phyloP scores from a whole-genome alignment of 2,113 vertebrate genomes.

The Cnemophilus loriae region DNA sequence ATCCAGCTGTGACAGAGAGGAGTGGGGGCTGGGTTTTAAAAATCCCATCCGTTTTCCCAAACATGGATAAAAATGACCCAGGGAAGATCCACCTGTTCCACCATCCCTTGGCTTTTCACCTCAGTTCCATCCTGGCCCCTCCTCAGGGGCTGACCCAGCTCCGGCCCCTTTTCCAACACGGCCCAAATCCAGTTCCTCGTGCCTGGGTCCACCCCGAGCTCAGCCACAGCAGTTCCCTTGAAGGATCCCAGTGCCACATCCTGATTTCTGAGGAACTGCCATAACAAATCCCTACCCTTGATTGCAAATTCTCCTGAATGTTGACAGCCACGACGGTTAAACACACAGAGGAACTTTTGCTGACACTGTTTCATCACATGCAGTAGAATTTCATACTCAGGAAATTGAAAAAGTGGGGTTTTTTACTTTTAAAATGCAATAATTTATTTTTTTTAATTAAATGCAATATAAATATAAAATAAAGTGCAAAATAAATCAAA shows the following conservation, averaged over 20 bases:
- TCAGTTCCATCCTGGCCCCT: no score
- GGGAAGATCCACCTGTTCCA: background rate
- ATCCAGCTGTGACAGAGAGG: background rate
- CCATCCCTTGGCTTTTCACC: background rate
- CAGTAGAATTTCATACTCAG: background rate
- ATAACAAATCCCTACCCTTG: accelerated
- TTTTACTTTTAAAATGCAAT: background rate
- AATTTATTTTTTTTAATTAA: background rate
- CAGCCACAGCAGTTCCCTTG: background rate
- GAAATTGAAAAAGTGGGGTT: background rate
- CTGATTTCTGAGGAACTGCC: background rate
- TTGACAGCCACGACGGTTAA: accelerated
- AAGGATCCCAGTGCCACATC: background rate
- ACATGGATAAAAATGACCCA: accelerated
- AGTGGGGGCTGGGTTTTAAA: background rate
- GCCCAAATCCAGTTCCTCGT: background rate
- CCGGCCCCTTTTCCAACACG: accelerated
- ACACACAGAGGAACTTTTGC: background rate
- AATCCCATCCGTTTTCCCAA: background rate
- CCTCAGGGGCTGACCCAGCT: no score
- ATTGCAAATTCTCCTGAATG: background rate
- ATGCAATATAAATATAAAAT: background rate
- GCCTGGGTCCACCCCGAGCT: background rate
- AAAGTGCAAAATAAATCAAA: background rate
- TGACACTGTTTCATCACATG: background rate